These are phyloP conservation scores for Condylura cristata DNA, from an alignment of 2,113 vertebrate species.

Conservation along the genomic window DNA sequence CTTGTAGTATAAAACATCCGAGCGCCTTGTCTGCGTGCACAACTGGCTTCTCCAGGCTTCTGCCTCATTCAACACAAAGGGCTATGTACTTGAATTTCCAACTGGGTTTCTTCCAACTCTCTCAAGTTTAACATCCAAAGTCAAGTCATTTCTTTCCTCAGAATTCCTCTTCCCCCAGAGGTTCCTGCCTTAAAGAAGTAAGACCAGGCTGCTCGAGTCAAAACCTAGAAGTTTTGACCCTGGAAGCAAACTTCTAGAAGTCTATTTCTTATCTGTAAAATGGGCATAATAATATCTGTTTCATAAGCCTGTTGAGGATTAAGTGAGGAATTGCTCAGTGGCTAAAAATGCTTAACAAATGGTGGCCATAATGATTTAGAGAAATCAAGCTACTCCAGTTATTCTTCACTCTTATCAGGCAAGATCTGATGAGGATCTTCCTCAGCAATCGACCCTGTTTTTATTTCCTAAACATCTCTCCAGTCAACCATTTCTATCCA, in stretches of 20 bases:
- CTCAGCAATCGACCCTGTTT: neutral
- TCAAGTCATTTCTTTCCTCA: neutral
- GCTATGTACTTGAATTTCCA: neutral
- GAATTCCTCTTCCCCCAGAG: neutral
- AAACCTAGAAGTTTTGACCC: neutral
- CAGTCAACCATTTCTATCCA: neutral
- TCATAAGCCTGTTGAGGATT: neutral
- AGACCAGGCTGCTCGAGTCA: neutral
- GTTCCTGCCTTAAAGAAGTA: neutral
- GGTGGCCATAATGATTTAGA: neutral
- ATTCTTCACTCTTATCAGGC: neutral
- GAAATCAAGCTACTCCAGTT: neutral
- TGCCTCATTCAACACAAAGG: neutral
- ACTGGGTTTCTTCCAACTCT: neutral
- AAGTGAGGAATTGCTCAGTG: neutral
- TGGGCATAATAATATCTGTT: neutral
- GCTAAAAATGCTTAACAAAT: neutral
- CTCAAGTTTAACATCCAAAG: neutral
- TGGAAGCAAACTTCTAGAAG: neutral
- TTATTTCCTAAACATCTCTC: neutral
- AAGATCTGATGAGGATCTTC: neutral
- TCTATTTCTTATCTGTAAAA: conserved; percentile 32
- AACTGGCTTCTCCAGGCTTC: neutral
- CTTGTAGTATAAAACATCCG: neutral
- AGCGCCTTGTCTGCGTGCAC: neutral